A percentile compares a stretch with the other conserved stretches of the same genome.
Conservation (phyloP, 1,140 invertebrate species). For the Gryon sp. region DNA sequence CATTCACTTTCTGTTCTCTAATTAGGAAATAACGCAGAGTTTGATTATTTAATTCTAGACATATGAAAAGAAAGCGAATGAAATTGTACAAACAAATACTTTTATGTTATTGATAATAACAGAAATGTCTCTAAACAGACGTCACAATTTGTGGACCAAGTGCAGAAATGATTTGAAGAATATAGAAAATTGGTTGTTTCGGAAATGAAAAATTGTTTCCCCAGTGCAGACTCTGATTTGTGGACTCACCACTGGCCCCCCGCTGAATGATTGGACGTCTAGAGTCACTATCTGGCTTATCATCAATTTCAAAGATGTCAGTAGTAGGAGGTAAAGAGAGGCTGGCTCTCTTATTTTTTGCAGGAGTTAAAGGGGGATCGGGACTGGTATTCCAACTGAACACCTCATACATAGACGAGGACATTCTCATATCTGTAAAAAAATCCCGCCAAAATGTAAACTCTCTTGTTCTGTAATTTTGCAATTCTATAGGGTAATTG, state of each 20-base stretch:
- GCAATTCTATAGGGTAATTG: too few relatives aligned
- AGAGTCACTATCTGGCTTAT: constrained; percentile 77
- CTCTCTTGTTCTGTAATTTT: background rate
- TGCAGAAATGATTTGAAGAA: constrained; percentile 48
- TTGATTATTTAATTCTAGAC: too few relatives aligned
- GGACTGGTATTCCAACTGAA: constrained; percentile 84
- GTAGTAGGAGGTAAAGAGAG: constrained; percentile 78
- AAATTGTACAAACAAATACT: too few relatives aligned
- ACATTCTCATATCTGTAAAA: constrained; percentile 84
- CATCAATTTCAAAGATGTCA: constrained; percentile 80
- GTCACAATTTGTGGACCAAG: constrained; percentile 34
- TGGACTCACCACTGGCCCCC: constrained; percentile 77
- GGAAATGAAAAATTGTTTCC: constrained; percentile 60
- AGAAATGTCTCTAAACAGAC: too few relatives aligned
- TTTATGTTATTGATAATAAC: too few relatives aligned
- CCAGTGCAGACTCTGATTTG: constrained; percentile 64
- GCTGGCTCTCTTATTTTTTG: constrained; percentile 78
- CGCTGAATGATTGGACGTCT: constrained; percentile 76
- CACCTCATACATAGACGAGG: constrained; percentile 88
- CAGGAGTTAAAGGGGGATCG: constrained; percentile 77
- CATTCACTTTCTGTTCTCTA: too few relatives aligned
- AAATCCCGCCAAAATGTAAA: constrained; percentile 66
- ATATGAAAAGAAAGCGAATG: too few relatives aligned
- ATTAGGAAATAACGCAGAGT: too few relatives aligned
- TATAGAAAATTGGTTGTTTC: constrained; percentile 48